phyloP scores from a whole-genome alignment of 1,140 invertebrate genomes.

The Batillaria attramentaria region DNA sequence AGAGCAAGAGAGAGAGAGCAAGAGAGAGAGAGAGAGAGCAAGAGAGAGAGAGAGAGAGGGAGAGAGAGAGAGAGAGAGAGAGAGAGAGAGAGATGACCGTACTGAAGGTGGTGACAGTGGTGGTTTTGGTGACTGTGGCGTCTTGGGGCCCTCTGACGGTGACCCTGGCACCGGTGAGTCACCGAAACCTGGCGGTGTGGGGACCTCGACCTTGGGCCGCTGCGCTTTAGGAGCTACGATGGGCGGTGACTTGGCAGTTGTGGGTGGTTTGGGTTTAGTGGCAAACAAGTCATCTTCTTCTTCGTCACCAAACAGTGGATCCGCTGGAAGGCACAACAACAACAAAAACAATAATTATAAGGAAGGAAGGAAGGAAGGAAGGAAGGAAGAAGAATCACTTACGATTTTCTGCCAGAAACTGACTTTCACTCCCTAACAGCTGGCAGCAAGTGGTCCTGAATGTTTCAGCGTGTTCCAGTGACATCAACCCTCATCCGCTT shows the following conservation, averaged over 20 bases:
- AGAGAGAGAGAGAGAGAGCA: neutral
- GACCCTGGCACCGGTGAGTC: neutral
- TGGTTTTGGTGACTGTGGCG: constrained; percentile 20
- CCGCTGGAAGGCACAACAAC: no score
- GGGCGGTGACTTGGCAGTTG: constrained; percentile 10
- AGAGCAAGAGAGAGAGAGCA: neutral
- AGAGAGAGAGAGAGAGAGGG: neutral
- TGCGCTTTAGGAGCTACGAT: constrained; percentile 24
- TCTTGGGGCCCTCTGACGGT: neutral
- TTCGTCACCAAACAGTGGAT: constrained; percentile 40
- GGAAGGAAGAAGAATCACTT: no score
- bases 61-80: neutral
- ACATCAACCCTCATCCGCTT: no score
- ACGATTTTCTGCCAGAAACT: no score
- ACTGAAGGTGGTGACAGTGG: constrained; percentile 24
- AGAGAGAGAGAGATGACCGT: neutral
- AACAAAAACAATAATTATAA: no score
- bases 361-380: no score
- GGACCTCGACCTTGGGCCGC: constrained; percentile 25
- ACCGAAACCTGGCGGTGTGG: neutral
- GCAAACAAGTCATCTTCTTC: constrained; percentile 20
- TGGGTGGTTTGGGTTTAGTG: constrained; percentile 14
- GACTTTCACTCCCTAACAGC: no score
- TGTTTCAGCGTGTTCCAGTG: no score
- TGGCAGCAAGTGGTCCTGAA: no score